These are phyloP conservation scores for Tragelaphus oryx DNA, from an alignment of 2,797 vertebrate species.

Conservation along the genomic window DNA sequence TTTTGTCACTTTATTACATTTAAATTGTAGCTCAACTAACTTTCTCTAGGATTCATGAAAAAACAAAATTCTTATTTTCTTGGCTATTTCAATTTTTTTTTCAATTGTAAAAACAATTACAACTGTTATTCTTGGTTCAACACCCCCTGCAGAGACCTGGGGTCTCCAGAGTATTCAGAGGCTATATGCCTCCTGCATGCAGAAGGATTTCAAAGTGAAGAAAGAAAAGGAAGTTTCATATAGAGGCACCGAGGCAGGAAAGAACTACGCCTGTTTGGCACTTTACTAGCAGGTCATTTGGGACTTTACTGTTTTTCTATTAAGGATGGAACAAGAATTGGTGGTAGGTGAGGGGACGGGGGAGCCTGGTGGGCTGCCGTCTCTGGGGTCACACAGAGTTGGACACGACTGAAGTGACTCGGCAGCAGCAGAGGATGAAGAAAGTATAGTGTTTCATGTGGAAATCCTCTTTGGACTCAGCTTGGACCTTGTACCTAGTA, in stretches of 20 bases:
- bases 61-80: background rate
- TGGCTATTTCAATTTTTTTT: background rate
- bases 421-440: too few species aligned
- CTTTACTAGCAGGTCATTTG: background rate
- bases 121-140: background rate
- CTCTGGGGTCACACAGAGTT: too few species aligned
- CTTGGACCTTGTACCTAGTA: background rate
- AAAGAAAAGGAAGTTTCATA: background rate
- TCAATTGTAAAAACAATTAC: background rate
- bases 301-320: background rate
- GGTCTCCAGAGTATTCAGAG: background rate
- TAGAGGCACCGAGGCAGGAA: background rate
- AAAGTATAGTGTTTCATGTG: too few species aligned
- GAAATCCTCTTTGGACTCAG: background rate
- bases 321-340: background rate
- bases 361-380: too few species aligned
- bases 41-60: background rate
- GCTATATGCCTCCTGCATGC: background rate
- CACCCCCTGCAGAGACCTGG: background rate
- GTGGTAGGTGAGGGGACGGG: background rate
- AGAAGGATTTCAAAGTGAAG: background rate
- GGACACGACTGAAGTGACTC: too few species aligned
- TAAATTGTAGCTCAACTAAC: background rate
- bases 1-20: background rate
- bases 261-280: too few species aligned